Evolutionary conservation across 2,888 invertebrate species (phyloP), one percentile per base, ranked within the genome.

Genomic region (Himalopsyche japonica): DNA sequence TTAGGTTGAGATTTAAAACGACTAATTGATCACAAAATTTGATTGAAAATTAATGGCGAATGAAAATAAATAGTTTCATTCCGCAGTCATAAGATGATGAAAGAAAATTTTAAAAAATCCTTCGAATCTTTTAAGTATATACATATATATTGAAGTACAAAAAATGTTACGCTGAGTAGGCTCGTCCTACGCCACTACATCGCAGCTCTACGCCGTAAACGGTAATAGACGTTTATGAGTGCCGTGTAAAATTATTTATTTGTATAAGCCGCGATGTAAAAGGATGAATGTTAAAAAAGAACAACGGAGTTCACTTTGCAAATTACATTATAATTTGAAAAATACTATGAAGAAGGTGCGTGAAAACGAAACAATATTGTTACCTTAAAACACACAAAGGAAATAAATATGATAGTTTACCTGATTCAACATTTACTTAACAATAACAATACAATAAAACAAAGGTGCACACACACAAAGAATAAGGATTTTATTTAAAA

Each of bases 241-340:
- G 76, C 32, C 76, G 76, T 76, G 76, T 76, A 76, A 76, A 57
- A 76, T 30, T 76, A 32, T 76, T 76, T 76, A 76, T 76, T 76
- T 76, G 32, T 57, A 57, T 57, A n/a, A 49, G 24, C 76, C 20
- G 4, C 76, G 15, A 7, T 76, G 32, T 76, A 76, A 34, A 20
- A 32, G n/a, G n/a, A 32, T 76, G 27, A n/a, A 76, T 76, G 34
- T 4, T 76, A 12, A 30, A n/a, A 20, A 27, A 20, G 34, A 76
- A 76, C 76, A 34, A 18, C 76, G 76, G 32, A 76, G 76, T 34
- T 8, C 30, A 76, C 76, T 76, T 76, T 76, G 15, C 32, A 76
- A 76, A 76, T 76, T 76, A 76, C 32, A 34, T 76, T 76, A 57
- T 57, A 57, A 57, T 57, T 57, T 20, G 20, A 57, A 24, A 57